phyloP scores from a whole-genome alignment of 1,140 invertebrate species.

The Anoplolepis gracilipes region DNA sequence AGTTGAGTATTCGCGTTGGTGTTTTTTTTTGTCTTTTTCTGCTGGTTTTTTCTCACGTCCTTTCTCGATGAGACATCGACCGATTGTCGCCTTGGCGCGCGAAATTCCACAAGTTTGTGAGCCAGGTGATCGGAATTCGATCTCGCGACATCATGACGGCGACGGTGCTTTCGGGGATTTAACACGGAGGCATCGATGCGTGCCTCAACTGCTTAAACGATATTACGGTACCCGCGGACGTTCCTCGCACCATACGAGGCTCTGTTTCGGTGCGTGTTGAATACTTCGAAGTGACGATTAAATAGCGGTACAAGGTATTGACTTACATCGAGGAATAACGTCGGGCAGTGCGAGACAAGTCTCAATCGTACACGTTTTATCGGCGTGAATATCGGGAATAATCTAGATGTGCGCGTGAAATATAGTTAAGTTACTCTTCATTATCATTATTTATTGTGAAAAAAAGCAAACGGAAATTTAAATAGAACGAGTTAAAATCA shows the following conservation, averaged over 20 bases:
- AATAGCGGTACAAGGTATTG: slow-evolving; percentile 47
- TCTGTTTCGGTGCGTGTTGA: slow-evolving; percentile 8
- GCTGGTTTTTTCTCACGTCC: slow-evolving; percentile 12
- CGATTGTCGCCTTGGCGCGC: slow-evolving; percentile 26
- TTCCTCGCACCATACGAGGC: slow-evolving; percentile 3
- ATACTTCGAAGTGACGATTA: slow-evolving; percentile 26
- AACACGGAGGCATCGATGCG: slow-evolving; percentile 18
- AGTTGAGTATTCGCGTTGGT: neutral
- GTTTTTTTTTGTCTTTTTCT: neutral
- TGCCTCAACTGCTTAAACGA: slow-evolving; percentile 47
- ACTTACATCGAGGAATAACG: slow-evolving; percentile 3
- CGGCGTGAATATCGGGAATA: neutral
- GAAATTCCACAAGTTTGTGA: slow-evolving; percentile 46
- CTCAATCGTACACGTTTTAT: neutral
- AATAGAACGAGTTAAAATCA: neutral
- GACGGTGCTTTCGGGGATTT: slow-evolving; percentile 30
- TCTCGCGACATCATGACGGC: neutral
- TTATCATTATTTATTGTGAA: slow-evolving; percentile 2
- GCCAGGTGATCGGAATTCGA: slow-evolving; percentile 40
- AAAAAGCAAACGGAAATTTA: neutral
- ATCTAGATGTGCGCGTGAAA: neutral
- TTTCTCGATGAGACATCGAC: slow-evolving; percentile 54
- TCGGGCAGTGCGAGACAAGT: neutral
- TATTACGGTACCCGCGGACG: slow-evolving; percentile 39
- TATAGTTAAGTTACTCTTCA: neutral